A percentile compares a stretch with the other conserved stretches of the same genome.
Evolutionary conservation across 2,113 vertebrate genomes (phyloP).

Genomic region (Aythya baeri): DNA sequence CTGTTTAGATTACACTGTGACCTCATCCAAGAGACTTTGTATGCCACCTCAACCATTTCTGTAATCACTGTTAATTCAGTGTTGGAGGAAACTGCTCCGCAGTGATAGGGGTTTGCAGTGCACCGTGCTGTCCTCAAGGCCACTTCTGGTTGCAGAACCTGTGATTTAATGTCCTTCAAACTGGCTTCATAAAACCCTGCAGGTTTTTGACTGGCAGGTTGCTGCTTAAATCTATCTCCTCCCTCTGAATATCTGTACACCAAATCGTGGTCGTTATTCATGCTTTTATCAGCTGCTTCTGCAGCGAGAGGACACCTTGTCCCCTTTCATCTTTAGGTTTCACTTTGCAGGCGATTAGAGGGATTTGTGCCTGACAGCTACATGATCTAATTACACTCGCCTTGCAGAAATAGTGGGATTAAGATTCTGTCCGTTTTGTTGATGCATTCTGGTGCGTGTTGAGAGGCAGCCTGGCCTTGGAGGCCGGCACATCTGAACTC

Average conservation of each 20-base stretch:
- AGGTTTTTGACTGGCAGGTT: neutral
- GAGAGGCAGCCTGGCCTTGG: neutral
- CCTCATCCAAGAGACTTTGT: neutral
- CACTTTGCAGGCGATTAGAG: neutral
- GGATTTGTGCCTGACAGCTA: neutral
- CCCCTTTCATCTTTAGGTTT: conserved; percentile 3
- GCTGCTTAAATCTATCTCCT: neutral
- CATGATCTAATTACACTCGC: neutral
- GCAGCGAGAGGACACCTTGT: neutral
- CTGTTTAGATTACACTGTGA: neutral
- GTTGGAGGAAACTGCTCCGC: neutral
- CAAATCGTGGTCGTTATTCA: neutral
- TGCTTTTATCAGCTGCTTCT: neutral
- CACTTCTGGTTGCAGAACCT: neutral
- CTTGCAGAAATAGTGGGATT: neutral
- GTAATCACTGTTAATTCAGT: neutral
- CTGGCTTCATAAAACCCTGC: neutral
- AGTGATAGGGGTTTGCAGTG: neutral
- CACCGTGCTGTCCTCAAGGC: neutral
- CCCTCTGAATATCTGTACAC: neutral
- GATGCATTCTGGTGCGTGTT: neutral
- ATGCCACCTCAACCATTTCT: neutral
- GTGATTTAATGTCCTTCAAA: neutral
- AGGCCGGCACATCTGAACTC: neutral
- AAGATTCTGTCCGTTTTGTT: neutral